phyloP scores from a whole-genome alignment of 2,888 invertebrate species.

The Erannis defoliaria region DNA sequence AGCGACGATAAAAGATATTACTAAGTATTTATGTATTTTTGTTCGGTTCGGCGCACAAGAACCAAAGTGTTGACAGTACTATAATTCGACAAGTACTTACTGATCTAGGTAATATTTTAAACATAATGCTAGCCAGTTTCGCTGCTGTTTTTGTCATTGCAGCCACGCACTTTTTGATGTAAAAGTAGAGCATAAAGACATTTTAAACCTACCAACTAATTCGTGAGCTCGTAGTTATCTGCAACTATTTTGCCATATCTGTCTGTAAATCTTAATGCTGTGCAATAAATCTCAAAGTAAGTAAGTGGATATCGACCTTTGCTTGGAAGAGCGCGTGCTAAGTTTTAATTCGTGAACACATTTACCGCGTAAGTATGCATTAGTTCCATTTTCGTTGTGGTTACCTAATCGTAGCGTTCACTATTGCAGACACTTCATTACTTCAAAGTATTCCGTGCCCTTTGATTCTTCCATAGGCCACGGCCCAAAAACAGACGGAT shows the following conservation, averaged over 20 bases:
- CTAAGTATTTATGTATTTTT: neutral
- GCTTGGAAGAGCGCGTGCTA: constrained; percentile 20
- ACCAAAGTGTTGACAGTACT: constrained; percentile 2
- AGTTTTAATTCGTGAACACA: constrained; percentile 30
- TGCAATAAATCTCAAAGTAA: constrained; percentile 36
- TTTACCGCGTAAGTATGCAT: constrained; percentile 20
- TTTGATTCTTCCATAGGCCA: neutral
- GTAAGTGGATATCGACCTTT: constrained; percentile 34
- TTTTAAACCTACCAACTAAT: constrained; percentile 21
- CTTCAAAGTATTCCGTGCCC: constrained; percentile 1
- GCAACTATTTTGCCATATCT: constrained; percentile 37
- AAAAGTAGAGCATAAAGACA: constrained; percentile 14
- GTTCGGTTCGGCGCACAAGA: neutral
- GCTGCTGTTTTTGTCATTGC: neutral
- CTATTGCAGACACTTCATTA: constrained; percentile 9
- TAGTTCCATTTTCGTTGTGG: constrained; percentile 19
- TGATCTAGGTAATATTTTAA: neutral
- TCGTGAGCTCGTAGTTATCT: constrained; percentile 34
- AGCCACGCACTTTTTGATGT: neutral
- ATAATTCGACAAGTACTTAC: constrained; percentile 5
- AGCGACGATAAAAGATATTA: constrained; percentile 13
- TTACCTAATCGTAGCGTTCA: constrained; percentile 7
- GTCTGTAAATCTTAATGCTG: constrained; percentile 36
- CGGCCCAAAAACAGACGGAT: neutral
- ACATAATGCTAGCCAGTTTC: neutral